Conservation (phyloP, 1,140 invertebrate genomes). For the Drosophila watanabei region DNA sequence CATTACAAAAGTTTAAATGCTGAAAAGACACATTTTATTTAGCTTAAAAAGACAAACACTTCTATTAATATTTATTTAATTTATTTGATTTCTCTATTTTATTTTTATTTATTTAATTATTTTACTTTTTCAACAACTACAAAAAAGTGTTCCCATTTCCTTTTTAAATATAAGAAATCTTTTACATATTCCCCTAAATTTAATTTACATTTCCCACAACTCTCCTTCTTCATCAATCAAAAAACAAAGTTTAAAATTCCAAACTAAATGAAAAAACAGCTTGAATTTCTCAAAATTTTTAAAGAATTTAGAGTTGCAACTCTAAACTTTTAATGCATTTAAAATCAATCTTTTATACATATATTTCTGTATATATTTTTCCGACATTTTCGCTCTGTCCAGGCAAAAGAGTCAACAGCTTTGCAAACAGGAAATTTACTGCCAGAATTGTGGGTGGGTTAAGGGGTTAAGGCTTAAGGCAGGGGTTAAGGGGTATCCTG, state of each 20-base stretch:
- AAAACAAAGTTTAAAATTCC: background rate
- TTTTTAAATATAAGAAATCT: background rate
- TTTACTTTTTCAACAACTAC: too few species aligned
- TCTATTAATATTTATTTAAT: too few species aligned
- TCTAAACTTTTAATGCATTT: background rate
- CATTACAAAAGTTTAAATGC: too few species aligned
- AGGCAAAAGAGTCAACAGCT: slow-evolving; percentile 14
- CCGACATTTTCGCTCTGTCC: background rate
- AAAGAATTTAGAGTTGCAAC: background rate
- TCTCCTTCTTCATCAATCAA: background rate
- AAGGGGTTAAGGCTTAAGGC: background rate
- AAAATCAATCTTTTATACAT: background rate
- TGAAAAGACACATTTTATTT: too few species aligned
- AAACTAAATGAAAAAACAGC: background rate
- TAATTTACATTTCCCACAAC: background rate
- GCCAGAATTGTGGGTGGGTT: background rate
- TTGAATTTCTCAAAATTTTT: background rate
- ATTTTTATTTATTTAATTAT: too few species aligned
- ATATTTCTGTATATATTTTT: background rate
- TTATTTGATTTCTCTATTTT: too few species aligned
- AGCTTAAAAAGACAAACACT: too few species aligned
- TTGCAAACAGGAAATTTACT: slow-evolving; percentile 25
- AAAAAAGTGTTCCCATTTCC: too few species aligned
- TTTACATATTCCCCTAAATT: background rate
- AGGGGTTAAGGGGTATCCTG: background rate